Evolutionary conservation across 1,140 invertebrate species (phyloP), one percentile per base, ranked within the genome.

Genomic region (Elysia chlorotica): DNA sequence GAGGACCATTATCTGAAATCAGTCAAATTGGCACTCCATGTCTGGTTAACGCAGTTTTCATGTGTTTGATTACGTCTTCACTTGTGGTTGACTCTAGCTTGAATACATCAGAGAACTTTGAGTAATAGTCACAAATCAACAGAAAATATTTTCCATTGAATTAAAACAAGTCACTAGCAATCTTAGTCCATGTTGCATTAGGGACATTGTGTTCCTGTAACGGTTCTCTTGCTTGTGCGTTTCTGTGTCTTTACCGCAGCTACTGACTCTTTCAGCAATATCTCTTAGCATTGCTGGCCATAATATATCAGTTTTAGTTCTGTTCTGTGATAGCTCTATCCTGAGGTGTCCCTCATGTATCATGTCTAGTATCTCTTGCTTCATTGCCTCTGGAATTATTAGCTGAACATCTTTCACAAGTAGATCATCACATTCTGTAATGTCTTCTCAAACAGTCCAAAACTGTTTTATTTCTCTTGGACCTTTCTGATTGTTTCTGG

Each of bases 291-390:
- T n/a, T n/a, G n/a, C n/a, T n/a, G n/a, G n/a, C n/a, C n/a, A n/a
- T n/a, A n/a, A n/a, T n/a, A n/a, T n/a, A n/a, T n/a, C n/a, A n/a
- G 41, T n/a, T n/a, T 48, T n/a, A 30, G 88, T 86, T 68, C 78
- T 73, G 33, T 70, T 65, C 74, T 83, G 82, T 65, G 79, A 83
- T 75, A 87, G 86, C 59, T 85, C 85, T 69, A 85, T 80, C 0
- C 89, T 88, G 66, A 87, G 38, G 80, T 90, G 88, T 23, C 79
- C 77, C 71, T 85, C 81, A 81, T 89, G 88, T 53, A 89, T 65
- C 62, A 75, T 73, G 19, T 82, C 57, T 63, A 87, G 77, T 36
- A 88, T 86, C 61, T 81, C 71, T 61, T 76, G 71, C 73, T 84
- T 65, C 65, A 85, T 63, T 38, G 67, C 62, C 33, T 62, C 66